Base-by-base conservation (phyloP, 1,140 invertebrate species). In the Tyrophagus putrescentiae region DNA sequence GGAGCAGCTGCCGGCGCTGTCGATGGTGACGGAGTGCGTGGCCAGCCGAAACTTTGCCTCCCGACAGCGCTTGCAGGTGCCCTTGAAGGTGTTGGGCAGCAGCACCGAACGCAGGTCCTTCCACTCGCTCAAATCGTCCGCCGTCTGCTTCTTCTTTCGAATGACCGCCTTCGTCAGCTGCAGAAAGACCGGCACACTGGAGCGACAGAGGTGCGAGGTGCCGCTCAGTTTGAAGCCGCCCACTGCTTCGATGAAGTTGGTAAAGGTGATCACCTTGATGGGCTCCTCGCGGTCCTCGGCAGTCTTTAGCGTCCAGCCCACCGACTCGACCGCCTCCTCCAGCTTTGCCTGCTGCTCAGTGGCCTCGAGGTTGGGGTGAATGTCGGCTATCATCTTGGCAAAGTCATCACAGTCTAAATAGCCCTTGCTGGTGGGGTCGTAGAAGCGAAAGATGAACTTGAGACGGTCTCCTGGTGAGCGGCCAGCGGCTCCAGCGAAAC, bases 361-460 rank as follows among this genome's bases (percentile, higher is more conserved):
- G 16, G 13, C 21, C 7, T 25, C 25, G 18, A n/a, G n/a, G 18
- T 32, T 29, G 23, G 25, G 18, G 25, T 21, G 16, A 34, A 59
- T 59, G 16, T 3, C 59, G 1, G 6, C 36, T 4, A 53, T 6
- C 50, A 59, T 34, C 18, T 32, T 4, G 16, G 6, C 16, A 18
- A 60, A 31, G 9, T 60, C 59, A 1, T 27, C 5, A 9, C 9
- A 6, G 13, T 6, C n/a, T 13, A 78, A 61, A 29, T 68, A 62
- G 0, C 71, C 71, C 67, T 77, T 74, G 29, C 60, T 61, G 60
- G 76, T 71, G 27, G 60, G 60, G 64, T 77, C 75, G 66, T 77
- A 79, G 66, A 68, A 79, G 34, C 76, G 69, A 60, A 78, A 79
- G 34, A 79, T 78, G 61, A 76, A 79, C 58, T 76, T 68, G 67